phyloP scores from a whole-genome alignment of 2,888 invertebrate species.

The Drosophila histrio region DNA sequence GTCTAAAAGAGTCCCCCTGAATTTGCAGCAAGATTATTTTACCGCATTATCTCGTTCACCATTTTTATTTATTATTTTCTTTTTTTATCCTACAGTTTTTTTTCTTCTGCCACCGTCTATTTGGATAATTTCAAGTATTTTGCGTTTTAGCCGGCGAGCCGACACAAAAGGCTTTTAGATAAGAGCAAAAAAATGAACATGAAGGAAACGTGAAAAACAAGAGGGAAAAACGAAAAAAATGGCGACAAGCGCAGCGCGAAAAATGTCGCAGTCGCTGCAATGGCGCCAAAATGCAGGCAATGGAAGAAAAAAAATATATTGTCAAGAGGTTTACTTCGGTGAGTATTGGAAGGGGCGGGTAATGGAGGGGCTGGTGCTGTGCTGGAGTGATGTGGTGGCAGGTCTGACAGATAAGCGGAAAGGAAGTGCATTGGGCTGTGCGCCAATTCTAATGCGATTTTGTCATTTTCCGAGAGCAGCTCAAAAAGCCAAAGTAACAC shows the following conservation, averaged over 20 bases:
- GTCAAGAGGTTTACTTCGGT: conserved; percentile 16
- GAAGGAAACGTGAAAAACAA: not conserved
- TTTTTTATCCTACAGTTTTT: conserved; percentile 11
- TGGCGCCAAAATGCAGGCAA: conserved; percentile 37
- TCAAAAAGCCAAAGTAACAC: conserved; percentile 37
- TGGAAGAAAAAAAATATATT: conserved; percentile 27
- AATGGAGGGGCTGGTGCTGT: not conserved
- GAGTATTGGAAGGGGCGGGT: not conserved
- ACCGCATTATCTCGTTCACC: conserved; percentile 66
- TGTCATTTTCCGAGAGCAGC: conserved; percentile 65
- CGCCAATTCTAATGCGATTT: conserved; percentile 84
- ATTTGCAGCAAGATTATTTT: conserved; percentile 65
- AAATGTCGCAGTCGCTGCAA: conserved; percentile 39
- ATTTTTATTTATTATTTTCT: conserved; percentile 40
- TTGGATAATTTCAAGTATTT: conserved; percentile 59
- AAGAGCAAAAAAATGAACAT: conserved; percentile 28
- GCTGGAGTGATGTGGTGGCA: conserved; percentile 5
- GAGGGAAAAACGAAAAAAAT: conserved; percentile 16
- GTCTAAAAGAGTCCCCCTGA: conserved; percentile 15
- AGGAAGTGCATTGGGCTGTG: conserved; percentile 83
- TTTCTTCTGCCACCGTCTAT: conserved; percentile 20
- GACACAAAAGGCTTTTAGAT: conserved; percentile 61
- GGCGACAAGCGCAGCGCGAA: conserved; percentile 37
- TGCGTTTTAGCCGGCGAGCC: conserved; percentile 44
- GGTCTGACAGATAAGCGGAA: conserved; percentile 52